These are phyloP conservation scores for Tinamus guttatus DNA, from an alignment of 2,113 vertebrate species.

Conservation along the genomic window DNA sequence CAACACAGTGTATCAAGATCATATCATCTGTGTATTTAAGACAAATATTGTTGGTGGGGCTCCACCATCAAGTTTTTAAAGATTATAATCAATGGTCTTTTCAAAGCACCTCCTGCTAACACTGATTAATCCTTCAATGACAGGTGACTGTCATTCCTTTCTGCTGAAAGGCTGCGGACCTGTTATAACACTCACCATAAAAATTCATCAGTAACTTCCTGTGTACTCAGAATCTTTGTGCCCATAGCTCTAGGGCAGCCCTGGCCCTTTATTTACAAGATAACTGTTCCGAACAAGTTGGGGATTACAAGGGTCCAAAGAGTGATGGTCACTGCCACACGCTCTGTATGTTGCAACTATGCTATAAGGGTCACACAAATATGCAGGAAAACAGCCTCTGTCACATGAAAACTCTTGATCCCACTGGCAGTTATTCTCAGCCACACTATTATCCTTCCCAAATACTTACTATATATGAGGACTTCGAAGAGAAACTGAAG, in stretches of 20 bases:
- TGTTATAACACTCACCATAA: not conserved
- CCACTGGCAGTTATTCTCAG: not conserved
- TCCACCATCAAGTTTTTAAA: not conserved
- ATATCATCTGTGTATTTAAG: not conserved
- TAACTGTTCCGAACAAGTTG: not conserved
- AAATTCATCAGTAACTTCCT: not conserved
- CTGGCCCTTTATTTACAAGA: constrained; percentile 9
- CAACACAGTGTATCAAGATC: not conserved
- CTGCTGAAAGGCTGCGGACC: not conserved
- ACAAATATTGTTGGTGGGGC: not conserved
- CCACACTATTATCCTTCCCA: too few species aligned
- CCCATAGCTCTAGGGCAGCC: not conserved
- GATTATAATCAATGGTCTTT: constrained; percentile 30
- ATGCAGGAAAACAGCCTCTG: not conserved
- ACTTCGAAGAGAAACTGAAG: not conserved
- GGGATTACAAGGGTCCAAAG: not conserved
- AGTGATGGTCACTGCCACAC: not conserved
- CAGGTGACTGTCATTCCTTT: constrained; percentile 6
- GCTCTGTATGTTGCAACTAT: not conserved
- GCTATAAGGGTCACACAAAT: not conserved
- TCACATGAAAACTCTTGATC: not conserved
- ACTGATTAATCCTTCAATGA: constrained; percentile 27
- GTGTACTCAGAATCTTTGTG: not conserved
- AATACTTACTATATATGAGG: not conserved
- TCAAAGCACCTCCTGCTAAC: constrained; percentile 14